These are phyloP conservation scores for rat (Rattus norvegicus) DNA, from an alignment of 2,113 vertebrate genomes.

Conservation along the genomic window GRCr8 NC_086039.1:81539001-81539500, in stretches of 20 bases:
- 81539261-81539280: background rate
- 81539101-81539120: background rate
- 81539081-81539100: background rate
- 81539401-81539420: background rate
- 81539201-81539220: background rate
- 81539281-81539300: background rate
- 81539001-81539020: too few species aligned
- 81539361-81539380: background rate
- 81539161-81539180: background rate
- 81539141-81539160: background rate
- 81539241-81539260: background rate
- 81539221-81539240: background rate
- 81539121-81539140: background rate
- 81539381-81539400: background rate
- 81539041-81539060: too few species aligned
- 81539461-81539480: background rate
- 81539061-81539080: too few species aligned
- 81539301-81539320: background rate
- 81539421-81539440: background rate
- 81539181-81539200: background rate
- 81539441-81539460: background rate
- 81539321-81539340: background rate
- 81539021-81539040: too few species aligned
- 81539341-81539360: background rate
- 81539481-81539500: background rate